A percentile compares a stretch with the other conserved stretches of the same genome.
Evolutionary conservation across 2,888 invertebrate species (phyloP).

Genomic region (Caenorhabditis plicata): DNA sequence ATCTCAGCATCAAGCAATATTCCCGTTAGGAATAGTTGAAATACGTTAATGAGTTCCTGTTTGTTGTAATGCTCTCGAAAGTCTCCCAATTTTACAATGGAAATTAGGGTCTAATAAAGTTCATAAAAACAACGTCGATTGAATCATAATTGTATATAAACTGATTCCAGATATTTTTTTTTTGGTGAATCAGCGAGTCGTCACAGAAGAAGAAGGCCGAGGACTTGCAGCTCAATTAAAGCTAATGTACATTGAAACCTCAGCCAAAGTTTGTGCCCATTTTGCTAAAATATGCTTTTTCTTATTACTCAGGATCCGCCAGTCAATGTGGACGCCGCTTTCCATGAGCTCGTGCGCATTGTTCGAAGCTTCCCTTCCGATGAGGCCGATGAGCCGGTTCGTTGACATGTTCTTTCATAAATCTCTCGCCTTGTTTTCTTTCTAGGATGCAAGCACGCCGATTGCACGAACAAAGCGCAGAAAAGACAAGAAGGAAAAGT

Average conservation of each 20-base stretch:
- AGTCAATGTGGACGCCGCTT: conserved; percentile 91
- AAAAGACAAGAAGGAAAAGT: conserved; percentile 21
- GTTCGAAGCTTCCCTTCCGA: conserved; percentile 65
- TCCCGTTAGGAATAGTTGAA: too few species aligned
- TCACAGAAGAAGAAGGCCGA: conserved; percentile 76
- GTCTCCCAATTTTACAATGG: too few species aligned
- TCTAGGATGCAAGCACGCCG: conserved; percentile 11
- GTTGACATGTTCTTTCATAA: background rate
- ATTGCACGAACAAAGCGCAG: conserved; percentile 10
- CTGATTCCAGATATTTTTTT: conserved; percentile 54
- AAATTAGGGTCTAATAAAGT: too few species aligned
- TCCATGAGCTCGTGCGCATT: conserved; percentile 86
- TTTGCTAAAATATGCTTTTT: too few species aligned
- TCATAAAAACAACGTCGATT: background rate
- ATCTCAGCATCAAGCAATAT: too few species aligned
- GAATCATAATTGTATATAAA: background rate
- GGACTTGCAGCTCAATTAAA: conserved; percentile 69
- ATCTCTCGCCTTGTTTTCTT: background rate
- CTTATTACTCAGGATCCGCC: conserved; percentile 73
- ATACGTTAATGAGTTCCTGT: too few species aligned
- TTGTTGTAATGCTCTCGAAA: too few species aligned
- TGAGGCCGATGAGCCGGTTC: conserved; percentile 68
- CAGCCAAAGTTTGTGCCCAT: conserved; percentile 76
- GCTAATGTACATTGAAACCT: conserved; percentile 94
- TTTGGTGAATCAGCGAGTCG: conserved; percentile 51